Conservation (phyloP, 2,797 vertebrate species). For the Crocidura indochinensis region DNA sequence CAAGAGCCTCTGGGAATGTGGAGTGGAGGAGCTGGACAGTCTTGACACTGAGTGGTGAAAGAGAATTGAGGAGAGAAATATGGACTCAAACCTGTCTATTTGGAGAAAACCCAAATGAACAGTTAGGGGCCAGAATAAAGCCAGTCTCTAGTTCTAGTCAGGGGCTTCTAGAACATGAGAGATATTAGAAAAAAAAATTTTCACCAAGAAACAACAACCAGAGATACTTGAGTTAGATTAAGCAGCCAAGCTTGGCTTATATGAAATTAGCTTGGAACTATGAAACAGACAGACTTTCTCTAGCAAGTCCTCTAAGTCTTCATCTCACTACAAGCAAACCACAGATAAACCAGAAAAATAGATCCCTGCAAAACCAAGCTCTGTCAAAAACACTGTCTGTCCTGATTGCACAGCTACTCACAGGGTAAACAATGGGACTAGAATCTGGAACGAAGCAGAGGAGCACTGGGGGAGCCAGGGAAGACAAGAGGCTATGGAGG, state of each 20-base stretch:
- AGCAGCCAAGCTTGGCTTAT: background rate
- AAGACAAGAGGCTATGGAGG: background rate
- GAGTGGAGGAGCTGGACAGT: background rate
- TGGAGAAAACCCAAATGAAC: constrained; percentile 3
- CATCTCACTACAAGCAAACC: background rate
- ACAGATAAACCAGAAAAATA: too few relatives aligned
- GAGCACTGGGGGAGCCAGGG: background rate
- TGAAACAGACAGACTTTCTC: constrained; percentile 13
- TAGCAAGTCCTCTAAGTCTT: background rate
- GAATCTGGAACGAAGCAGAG: background rate
- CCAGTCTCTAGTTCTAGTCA: background rate
- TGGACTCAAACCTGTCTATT: background rate
- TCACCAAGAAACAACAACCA: background rate
- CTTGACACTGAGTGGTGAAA: background rate
- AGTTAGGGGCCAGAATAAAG: background rate
- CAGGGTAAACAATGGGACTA: background rate
- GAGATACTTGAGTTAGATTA: background rate
- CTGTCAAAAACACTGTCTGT: too few relatives aligned
- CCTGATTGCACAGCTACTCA: too few relatives aligned
- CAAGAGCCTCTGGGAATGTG: background rate
- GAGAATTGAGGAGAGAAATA: constrained; percentile 44
- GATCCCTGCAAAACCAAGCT: too few relatives aligned
- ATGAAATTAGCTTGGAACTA: background rate
- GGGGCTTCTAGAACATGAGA: background rate
- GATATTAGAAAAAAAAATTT: background rate